phyloP scores from a whole-genome alignment of 2,113 vertebrate species.

The Myotis yumanensis region DNA sequence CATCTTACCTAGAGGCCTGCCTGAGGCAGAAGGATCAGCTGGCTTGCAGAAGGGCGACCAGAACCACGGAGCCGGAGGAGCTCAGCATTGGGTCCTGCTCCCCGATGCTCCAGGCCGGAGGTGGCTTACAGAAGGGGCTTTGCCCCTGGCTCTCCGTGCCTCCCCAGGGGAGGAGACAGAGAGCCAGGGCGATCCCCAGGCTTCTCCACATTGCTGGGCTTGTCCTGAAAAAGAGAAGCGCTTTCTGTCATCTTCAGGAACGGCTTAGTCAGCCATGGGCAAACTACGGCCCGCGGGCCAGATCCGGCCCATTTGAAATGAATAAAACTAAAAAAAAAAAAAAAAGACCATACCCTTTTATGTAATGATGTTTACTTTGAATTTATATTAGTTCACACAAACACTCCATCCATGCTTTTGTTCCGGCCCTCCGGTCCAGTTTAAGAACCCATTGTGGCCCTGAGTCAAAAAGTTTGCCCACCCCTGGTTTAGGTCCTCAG shows the following conservation, averaged over 20 bases:
- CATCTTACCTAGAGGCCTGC: conserved; percentile 92
- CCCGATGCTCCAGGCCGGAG: conserved; percentile 89
- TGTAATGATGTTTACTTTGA: no score
- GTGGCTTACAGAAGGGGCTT: conserved; percentile 84
- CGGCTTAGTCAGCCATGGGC: not conserved
- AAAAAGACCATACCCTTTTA: no score
- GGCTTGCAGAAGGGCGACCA: conserved; percentile 94
- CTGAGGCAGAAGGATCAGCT: conserved; percentile 94
- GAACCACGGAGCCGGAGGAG: conserved; percentile 86
- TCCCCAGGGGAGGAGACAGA: conserved; percentile 91
- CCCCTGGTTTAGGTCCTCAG: not conserved
- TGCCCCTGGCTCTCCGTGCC: conserved; percentile 86
- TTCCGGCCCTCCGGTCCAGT: no score
- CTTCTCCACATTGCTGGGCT: conserved; percentile 89
- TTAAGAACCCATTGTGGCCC: no score
- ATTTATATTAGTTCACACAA: no score
- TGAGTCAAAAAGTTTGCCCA: no score
- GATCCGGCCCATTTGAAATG: no score
- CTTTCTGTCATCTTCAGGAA: conserved; percentile 11
- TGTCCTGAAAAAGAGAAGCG: conserved; percentile 77
- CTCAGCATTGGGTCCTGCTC: conserved; percentile 89
- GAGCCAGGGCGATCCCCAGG: conserved; percentile 90
- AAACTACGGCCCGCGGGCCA: no score
- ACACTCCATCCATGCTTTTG: no score
- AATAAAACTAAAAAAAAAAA: no score